Conservation (phyloP, 2,113 vertebrate species). For the Theristicus caerulescens region DNA sequence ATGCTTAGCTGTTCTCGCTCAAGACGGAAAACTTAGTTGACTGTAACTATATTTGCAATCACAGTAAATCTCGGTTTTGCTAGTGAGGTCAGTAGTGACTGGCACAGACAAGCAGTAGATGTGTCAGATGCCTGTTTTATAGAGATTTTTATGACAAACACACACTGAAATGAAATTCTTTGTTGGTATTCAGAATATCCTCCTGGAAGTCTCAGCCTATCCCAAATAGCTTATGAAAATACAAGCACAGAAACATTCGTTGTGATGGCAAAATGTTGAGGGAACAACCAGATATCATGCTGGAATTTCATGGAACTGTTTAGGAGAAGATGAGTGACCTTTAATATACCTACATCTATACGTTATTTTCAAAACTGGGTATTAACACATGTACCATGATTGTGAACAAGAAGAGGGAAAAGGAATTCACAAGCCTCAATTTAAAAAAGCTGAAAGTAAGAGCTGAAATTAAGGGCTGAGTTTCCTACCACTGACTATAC, state of each 20-base stretch:
- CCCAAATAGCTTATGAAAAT: background rate
- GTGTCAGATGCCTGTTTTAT: slow-evolving; percentile 30
- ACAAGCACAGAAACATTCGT: background rate
- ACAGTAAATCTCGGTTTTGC: background rate
- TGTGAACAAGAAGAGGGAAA: background rate
- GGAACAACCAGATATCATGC: background rate
- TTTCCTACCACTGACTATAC: background rate
- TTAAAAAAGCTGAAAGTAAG: background rate
- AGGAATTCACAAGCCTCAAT: background rate
- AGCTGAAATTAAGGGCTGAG: background rate
- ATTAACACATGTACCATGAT: background rate
- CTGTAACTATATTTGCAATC: background rate
- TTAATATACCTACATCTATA: background rate
- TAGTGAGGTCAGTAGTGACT: background rate
- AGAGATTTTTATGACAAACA: slow-evolving; percentile 27
- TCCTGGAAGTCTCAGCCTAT: background rate
- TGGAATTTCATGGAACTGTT: background rate
- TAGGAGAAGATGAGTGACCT: background rate
- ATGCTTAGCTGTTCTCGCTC: slow-evolving; percentile 9
- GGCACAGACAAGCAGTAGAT: background rate
- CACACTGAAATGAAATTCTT: background rate
- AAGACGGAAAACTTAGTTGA: background rate
- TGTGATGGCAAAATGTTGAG: background rate
- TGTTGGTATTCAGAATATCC: background rate
- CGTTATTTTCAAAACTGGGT: background rate